Conservation (phyloP, 1,140 invertebrate genomes). For the Plectus sambesii region DNA sequence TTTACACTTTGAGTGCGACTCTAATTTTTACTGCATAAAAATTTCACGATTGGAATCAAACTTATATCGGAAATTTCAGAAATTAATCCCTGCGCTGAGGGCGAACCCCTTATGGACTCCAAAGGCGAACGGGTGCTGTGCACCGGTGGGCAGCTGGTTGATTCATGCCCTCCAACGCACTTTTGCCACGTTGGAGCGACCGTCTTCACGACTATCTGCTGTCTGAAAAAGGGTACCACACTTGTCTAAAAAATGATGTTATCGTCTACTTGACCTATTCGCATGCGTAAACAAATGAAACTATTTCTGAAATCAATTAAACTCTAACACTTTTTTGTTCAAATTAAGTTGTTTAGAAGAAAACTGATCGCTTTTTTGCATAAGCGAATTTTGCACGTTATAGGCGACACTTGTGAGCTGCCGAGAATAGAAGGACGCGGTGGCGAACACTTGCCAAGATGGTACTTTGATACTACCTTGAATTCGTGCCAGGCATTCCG, state of each 20-base stretch:
- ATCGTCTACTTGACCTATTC: too few species aligned
- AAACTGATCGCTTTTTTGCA: too few species aligned
- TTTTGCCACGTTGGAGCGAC: slow-evolving; percentile 37
- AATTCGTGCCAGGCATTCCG: slow-evolving; percentile 22
- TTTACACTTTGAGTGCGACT: too few species aligned
- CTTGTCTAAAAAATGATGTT: too few species aligned
- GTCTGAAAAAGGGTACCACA: slow-evolving; percentile 23
- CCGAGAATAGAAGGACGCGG: slow-evolving; percentile 31
- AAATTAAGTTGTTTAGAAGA: too few species aligned
- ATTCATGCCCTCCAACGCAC: slow-evolving; percentile 28
- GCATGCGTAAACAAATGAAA: too few species aligned
- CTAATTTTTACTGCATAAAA: too few species aligned
- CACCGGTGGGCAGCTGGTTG: slow-evolving; percentile 28
- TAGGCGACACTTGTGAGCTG: slow-evolving; percentile 32
- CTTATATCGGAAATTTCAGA: slow-evolving; percentile 21
- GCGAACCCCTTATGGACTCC: slow-evolving; percentile 34
- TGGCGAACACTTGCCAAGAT: slow-evolving; percentile 27
- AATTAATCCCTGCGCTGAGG: slow-evolving; percentile 36
- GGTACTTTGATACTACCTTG: slow-evolving; percentile 32
- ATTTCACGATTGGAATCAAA: too few species aligned
- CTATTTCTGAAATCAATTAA: too few species aligned
- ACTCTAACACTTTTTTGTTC: too few species aligned
- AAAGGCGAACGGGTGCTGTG: slow-evolving; percentile 29
- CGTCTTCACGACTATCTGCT: slow-evolving; percentile 34
- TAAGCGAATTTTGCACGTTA: slow-evolving; percentile 3